phyloP scores from a whole-genome alignment of 2,113 vertebrate genomes.

The Sylvilagus bachmani region DNA sequence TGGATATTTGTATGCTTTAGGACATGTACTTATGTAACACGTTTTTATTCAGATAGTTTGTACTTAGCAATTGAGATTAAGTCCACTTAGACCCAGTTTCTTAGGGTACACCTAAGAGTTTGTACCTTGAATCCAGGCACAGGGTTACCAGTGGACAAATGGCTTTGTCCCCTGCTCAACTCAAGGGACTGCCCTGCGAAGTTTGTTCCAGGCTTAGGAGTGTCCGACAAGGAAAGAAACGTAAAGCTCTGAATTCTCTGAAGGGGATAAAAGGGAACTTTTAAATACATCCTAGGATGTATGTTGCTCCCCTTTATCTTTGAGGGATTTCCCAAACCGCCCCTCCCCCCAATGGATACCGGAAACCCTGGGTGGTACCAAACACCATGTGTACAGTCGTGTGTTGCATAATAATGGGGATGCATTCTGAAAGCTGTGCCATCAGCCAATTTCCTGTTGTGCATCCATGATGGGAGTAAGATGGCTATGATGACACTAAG shows the following conservation, averaged over 20 bases:
- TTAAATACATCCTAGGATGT: background rate
- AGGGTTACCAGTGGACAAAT: background rate
- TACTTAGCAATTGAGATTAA: too few relatives aligned
- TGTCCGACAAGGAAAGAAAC: background rate
- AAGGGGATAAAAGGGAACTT: background rate
- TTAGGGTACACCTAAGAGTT: background rate
- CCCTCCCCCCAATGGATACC: background rate
- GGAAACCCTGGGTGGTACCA: background rate
- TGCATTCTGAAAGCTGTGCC: too few relatives aligned
- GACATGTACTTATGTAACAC: background rate
- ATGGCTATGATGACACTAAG: too few relatives aligned
- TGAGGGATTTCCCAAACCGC: background rate
- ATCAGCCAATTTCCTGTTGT: too few relatives aligned
- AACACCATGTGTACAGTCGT: background rate
- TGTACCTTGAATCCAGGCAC: background rate
- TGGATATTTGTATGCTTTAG: too few relatives aligned
- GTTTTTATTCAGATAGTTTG: background rate
- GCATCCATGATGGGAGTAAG: too few relatives aligned
- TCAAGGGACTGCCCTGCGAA: background rate
- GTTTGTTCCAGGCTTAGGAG: fast-evolving
- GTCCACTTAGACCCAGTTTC: background rate
- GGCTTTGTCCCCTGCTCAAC: background rate
- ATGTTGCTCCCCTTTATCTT: background rate
- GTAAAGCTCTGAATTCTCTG: background rate
- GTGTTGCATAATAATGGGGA: too few relatives aligned